phyloP scores from a whole-genome alignment of 2,888 invertebrate genomes.

The Dioctria rufipes region DNA sequence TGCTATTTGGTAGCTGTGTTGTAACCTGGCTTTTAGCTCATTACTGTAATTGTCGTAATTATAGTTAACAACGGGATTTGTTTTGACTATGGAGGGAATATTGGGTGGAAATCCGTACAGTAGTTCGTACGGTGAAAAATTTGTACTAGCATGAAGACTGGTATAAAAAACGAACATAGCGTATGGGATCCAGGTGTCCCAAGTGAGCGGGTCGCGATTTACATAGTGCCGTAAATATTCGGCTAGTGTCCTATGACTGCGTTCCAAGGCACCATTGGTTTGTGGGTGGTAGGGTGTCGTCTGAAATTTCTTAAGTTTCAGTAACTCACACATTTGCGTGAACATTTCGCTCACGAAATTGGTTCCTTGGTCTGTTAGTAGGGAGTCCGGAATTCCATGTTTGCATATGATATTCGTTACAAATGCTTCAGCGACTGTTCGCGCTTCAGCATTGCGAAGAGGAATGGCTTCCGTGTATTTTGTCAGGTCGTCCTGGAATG shows the following conservation, averaged over 20 bases:
- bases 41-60: conserved; percentile 47
- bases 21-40: conserved; percentile 41
- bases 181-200: conserved; percentile 64
- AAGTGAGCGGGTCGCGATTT: conserved; percentile 62
- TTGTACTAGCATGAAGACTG: conserved; percentile 60
- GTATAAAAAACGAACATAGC: conserved; percentile 64
- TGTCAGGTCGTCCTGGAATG: too few species aligned
- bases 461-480: background rate
- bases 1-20: conserved; percentile 45
- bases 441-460: background rate
- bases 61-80: conserved; percentile 39
- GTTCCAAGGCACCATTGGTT: conserved; percentile 63
- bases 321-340: conserved; percentile 56
- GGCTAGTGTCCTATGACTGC: conserved; percentile 64
- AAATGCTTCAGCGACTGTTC: background rate
- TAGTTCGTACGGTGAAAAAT: conserved; percentile 46
- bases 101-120: conserved; percentile 40
- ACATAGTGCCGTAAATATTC: conserved; percentile 65
- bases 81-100: conserved; percentile 20
- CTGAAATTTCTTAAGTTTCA: conserved; percentile 16
- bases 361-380: conserved; percentile 8
- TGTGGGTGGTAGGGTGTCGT: conserved; percentile 49
- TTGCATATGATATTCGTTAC: conserved; percentile 4
- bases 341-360: conserved; percentile 54
- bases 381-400: background rate